These are phyloP conservation scores for Thunnus thynnus DNA, from an alignment of 2,113 vertebrate genomes.

Conservation along the genomic window DNA sequence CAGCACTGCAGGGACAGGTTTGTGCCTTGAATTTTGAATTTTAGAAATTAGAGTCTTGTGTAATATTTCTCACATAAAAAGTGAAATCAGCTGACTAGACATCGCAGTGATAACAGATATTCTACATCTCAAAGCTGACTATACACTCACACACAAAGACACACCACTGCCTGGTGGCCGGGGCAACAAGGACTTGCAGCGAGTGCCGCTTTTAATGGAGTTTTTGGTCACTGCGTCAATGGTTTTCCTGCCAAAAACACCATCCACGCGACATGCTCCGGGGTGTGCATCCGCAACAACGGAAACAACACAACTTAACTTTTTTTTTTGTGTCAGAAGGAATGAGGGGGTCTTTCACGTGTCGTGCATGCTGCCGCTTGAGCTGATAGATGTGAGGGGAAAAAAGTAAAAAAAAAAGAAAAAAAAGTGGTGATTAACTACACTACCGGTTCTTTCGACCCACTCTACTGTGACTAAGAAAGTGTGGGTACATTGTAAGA, in stretches of 20 bases:
- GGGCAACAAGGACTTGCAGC: background rate
- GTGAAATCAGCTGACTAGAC: background rate
- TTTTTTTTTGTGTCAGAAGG: background rate
- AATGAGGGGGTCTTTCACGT: slow-evolving; percentile 16
- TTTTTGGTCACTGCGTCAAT: slow-evolving; percentile 35
- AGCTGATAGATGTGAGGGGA: background rate
- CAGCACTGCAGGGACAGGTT: background rate
- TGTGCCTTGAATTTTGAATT: background rate
- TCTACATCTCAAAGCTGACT: background rate
- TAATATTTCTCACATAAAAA: too few relatives aligned
- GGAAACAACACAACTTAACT: slow-evolving; percentile 22
- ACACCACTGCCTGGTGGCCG: background rate
- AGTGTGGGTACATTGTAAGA: slow-evolving; percentile 64
- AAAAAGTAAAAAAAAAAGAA: slow-evolving; percentile 18
- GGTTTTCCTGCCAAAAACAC: slow-evolving; percentile 32
- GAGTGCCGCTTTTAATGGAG: slow-evolving; percentile 42
- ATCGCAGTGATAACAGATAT: background rate
- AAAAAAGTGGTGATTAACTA: slow-evolving; percentile 49
- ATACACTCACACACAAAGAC: background rate
- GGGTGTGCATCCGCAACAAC: slow-evolving; percentile 12
- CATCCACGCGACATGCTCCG: slow-evolving; percentile 40
- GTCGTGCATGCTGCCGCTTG: background rate
- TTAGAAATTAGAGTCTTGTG: too few relatives aligned
- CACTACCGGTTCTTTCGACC: slow-evolving; percentile 32
- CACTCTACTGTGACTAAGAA: slow-evolving; percentile 15